phyloP scores from a whole-genome alignment of 1,140 invertebrate genomes.

The Latrodectus geometricus region DNA sequence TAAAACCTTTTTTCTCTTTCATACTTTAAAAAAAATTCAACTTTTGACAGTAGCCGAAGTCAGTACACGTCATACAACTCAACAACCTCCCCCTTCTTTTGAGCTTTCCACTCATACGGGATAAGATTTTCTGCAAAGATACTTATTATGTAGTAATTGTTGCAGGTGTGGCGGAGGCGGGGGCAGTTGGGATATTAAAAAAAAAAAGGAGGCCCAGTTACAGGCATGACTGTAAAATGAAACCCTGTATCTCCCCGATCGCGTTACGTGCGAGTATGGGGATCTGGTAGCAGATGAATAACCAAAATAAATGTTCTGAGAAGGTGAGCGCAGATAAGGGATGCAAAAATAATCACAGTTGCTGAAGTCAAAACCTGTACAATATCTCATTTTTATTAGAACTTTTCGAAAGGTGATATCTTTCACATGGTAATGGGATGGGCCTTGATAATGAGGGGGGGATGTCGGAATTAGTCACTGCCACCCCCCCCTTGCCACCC shows the following conservation, averaged over 20 bases:
- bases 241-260: background rate
- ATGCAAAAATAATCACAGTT: background rate
- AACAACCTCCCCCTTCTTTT: too few relatives aligned
- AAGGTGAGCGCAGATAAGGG: background rate
- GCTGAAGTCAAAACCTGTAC: background rate
- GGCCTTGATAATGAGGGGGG: background rate
- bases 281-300: background rate
- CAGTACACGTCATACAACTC: background rate
- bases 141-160: background rate
- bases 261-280: background rate
- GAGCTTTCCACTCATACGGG: background rate
- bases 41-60: background rate
- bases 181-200: too few relatives aligned
- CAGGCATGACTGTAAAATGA: background rate
- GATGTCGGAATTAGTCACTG: background rate
- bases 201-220: background rate
- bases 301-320: background rate
- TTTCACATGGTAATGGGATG: background rate
- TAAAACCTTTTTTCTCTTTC: background rate
- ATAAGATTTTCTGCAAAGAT: background rate
- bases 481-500: too few relatives aligned
- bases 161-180: background rate
- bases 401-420: background rate
- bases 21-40: background rate
- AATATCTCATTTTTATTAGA: constrained; percentile 3